A percentile compares a stretch with the other conserved stretches of the same genome.
Evolutionary conservation across 2,888 invertebrate species (phyloP).

Genomic region (Tetragonula carbonaria): DNA sequence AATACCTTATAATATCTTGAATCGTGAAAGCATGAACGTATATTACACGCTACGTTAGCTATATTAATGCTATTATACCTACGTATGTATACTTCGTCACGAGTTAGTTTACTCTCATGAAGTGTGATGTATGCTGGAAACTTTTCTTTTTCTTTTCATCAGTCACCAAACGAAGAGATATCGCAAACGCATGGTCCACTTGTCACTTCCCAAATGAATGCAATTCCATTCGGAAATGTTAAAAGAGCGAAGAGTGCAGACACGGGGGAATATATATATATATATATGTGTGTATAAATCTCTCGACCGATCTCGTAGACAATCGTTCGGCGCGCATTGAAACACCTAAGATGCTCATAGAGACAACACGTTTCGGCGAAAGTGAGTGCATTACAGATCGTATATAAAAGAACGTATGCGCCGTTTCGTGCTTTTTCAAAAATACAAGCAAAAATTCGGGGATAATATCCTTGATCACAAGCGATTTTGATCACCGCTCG

Average conservation of each 20-base stretch:
- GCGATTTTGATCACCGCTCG: too few relatives aligned
- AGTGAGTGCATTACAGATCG: not conserved
- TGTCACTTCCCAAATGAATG: conserved; percentile 80
- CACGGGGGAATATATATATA: conserved; percentile 27
- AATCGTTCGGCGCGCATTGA: conserved; percentile 31
- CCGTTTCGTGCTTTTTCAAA: conserved; percentile 25
- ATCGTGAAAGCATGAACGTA: not conserved
- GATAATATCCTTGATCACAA: not conserved
- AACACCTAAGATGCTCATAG: conserved; percentile 80
- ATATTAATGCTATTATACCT: not conserved
- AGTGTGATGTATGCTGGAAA: not conserved
- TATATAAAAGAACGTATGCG: not conserved
- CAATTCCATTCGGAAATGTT: conserved; percentile 35
- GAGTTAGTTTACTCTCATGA: not conserved
- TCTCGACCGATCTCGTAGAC: not conserved
- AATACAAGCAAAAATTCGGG: not conserved
- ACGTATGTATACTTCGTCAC: not conserved
- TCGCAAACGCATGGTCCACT: conserved; percentile 82
- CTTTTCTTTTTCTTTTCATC: not conserved
- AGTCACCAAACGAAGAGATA: conserved; percentile 68
- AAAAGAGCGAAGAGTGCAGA: conserved; percentile 65
- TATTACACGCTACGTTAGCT: not conserved
- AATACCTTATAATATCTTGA: conserved; percentile 4
- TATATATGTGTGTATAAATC: not conserved
- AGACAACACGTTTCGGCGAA: conserved; percentile 50